Base-by-base conservation (phyloP, 2,888 invertebrate species). In the Oxytorus armatus region DNA sequence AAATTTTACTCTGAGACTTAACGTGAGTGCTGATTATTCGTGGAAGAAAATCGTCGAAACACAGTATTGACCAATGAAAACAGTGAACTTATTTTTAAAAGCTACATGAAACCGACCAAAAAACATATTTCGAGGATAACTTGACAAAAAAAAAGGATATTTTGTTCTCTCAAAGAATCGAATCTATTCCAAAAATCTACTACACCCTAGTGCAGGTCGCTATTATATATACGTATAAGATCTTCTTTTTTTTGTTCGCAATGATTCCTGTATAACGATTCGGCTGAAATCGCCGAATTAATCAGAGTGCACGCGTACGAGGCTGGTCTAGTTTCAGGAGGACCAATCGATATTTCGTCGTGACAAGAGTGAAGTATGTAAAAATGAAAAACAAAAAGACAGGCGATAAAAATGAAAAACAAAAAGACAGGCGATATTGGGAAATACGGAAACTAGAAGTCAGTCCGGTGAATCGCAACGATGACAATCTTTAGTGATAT, bases 401-500 rank as follows among this genome's bases (percentile, higher is more conserved):
- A n/a, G n/a, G n/a, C n/a, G n/a, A n/a, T 7, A 44, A 14, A 42
- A 42, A 57, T 1, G 33, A 14, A 55, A 42, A 57, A 51, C 23
- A 18, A 66, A 42, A 25, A 59, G 11, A 44, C 23, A 42, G 14
- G 57, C 18, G 49, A 57, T 39, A 57, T 73, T 10, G 72, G 53
- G n/a, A 47, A 11, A 68, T 8, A 65, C 16, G 42, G 16, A 69
- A 77, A 70, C 11, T 44, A 51, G 3, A 61, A 77, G 70, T 73
- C 70, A 63, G 47, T 69, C 47, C 55, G 47, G 44, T 42, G 33
- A 70, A 75, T 81, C 79, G 79, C 75, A 82, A 83, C 73, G 72
- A 82, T 83, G 83, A 83, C 83, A 83, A 83, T 83, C 83, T 82
- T 69, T 83, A 83, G 81, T 83, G 73, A 81, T 83, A n/a, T n/a